These are phyloP conservation scores for Microtus pennsylvanicus DNA, from an alignment of 2,113 vertebrate genomes.

Conservation along the genomic window DNA sequence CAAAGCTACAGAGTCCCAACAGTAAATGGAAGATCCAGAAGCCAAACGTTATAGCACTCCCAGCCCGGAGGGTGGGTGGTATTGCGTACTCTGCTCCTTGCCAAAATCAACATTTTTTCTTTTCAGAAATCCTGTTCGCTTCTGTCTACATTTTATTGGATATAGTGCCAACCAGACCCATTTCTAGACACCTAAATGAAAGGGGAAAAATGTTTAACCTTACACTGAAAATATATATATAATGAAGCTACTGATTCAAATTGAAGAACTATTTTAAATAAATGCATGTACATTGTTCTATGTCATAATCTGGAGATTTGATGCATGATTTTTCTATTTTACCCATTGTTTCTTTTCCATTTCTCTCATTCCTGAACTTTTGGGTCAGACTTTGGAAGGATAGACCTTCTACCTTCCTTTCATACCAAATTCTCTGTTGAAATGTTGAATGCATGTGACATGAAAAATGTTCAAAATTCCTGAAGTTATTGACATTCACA, in stretches of 20 bases:
- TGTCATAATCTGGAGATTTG: not conserved
- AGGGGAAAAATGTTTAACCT: not conserved
- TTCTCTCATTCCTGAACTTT: not conserved
- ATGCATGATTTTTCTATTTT: not conserved
- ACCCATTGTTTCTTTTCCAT: not conserved
- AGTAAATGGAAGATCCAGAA: conserved; percentile 39
- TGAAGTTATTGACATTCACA: not conserved
- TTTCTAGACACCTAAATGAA: conserved; percentile 22
- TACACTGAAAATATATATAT: not conserved
- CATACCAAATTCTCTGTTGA: not conserved
- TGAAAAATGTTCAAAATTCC: not conserved
- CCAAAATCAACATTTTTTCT: conserved; percentile 53
- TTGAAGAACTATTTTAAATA: not conserved
- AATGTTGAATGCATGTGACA: not conserved
- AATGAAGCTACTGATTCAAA: not conserved
- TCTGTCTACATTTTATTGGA: not conserved
- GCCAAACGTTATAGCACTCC: conserved; percentile 31
- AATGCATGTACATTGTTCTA: not conserved
- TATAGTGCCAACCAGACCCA: not conserved
- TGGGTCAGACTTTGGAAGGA: not conserved
- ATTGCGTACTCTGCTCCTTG: not conserved
- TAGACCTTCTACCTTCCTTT: not conserved
- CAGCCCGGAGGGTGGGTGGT: not conserved
- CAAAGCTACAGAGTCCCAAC: conserved; percentile 54
- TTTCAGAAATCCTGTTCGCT: conserved; percentile 25